Evolutionary conservation across 2,888 invertebrate genomes (phyloP).

Genomic region (Aphodius granarius): DNA sequence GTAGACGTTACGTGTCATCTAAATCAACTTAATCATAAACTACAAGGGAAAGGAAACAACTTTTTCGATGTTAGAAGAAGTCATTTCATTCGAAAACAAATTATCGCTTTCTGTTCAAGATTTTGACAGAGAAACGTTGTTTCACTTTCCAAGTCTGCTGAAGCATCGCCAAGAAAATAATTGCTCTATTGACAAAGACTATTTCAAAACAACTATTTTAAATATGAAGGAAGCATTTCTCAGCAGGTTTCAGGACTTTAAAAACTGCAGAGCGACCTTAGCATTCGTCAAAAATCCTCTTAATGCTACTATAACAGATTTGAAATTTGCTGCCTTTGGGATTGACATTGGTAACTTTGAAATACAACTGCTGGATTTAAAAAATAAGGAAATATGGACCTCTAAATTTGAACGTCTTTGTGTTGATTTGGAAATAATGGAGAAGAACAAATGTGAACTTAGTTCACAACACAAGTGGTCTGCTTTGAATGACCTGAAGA

Average conservation of each 20-base stretch:
- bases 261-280: slow-evolving; percentile 39
- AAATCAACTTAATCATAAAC: slow-evolving; percentile 44
- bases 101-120: slow-evolving; percentile 37
- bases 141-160: slow-evolving; percentile 33
- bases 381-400: slow-evolving; percentile 37
- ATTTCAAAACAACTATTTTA: slow-evolving; percentile 24
- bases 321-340: slow-evolving; percentile 24
- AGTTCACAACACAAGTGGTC: slow-evolving; percentile 35
- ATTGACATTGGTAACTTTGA: slow-evolving; percentile 21
- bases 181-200: slow-evolving; percentile 31
- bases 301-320: slow-evolving; percentile 34
- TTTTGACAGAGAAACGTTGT: slow-evolving; percentile 32
- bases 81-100: slow-evolving; percentile 37
- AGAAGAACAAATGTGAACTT: slow-evolving; percentile 40
- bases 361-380: slow-evolving; percentile 35
- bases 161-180: slow-evolving; percentile 37
- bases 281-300: slow-evolving; percentile 38
- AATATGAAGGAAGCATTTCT: slow-evolving; percentile 35
- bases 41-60: slow-evolving; percentile 40
- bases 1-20: slow-evolving; percentile 41
- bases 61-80: slow-evolving; percentile 33
- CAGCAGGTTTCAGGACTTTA: slow-evolving; percentile 40
- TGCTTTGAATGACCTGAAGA: slow-evolving; percentile 35
- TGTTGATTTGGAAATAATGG: slow-evolving; percentile 47
- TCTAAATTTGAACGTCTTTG: slow-evolving; percentile 43